Percentiles rank a stretch among this genome's conserved stretches.
These are phyloP conservation scores for Caenorhabditis tropicalis DNA, from an alignment of 1,140 invertebrate species.

Conservation along the genomic window DNA sequence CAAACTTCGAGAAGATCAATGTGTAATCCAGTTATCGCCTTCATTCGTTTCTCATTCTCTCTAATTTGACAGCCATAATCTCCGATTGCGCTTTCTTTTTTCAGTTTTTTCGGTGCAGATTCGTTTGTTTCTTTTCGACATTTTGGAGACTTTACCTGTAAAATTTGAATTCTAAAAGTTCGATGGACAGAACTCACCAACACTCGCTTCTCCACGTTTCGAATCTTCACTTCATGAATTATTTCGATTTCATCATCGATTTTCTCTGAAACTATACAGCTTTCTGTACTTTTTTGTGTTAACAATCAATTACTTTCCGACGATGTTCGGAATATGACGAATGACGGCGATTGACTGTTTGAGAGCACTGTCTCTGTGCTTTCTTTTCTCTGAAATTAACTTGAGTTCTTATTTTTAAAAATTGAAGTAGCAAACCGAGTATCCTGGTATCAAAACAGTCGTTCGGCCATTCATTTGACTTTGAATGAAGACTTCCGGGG, in stretches of 20 bases:
- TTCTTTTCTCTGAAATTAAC: background rate
- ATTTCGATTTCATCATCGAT: background rate
- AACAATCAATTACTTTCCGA: background rate
- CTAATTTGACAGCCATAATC: background rate
- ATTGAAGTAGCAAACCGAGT: background rate
- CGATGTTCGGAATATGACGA: background rate
- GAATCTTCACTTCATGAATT: background rate
- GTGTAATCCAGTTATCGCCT: background rate
- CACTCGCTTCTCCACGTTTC: background rate
- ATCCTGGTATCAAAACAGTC: background rate
- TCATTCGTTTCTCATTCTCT: background rate
- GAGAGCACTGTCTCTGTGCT: background rate
- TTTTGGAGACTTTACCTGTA: background rate
- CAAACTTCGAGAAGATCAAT: background rate
- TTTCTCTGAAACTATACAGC: too few relatives aligned
- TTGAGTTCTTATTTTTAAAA: too few relatives aligned
- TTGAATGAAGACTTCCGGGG: background rate
- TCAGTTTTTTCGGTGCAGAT: background rate
- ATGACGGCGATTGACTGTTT: constrained; percentile 24
- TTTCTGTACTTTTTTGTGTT: background rate
- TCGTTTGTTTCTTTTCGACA: background rate
- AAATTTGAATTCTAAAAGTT: background rate
- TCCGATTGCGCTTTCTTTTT: background rate
- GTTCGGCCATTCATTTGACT: background rate
- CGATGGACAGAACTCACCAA: too few relatives aligned